Conservation (phyloP, 2,888 invertebrate species). For the Lydus trimaculatus region DNA sequence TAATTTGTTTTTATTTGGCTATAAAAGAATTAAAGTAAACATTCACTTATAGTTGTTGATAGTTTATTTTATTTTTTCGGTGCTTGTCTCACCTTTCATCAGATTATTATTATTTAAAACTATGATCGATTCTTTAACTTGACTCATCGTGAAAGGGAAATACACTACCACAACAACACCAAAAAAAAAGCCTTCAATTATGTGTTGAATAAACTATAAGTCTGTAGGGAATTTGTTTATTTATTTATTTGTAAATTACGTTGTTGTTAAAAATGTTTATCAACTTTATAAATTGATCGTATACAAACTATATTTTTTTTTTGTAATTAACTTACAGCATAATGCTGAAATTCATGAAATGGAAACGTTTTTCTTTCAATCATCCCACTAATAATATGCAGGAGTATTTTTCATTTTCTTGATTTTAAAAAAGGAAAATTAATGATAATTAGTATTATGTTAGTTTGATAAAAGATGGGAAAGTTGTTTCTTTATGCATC, state of each 20-base stretch:
- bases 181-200: neutral
- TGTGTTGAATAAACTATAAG: neutral
- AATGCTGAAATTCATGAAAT: too few species aligned
- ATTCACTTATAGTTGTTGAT: constrained; percentile 20
- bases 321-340: too few species aligned
- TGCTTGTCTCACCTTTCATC: neutral
- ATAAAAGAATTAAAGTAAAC: constrained; percentile 19
- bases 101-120: neutral
- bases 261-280: neutral
- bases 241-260: neutral
- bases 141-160: neutral
- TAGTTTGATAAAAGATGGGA: neutral
- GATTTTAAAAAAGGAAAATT: neutral
- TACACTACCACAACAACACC: too few species aligned
- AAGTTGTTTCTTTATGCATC: neutral
- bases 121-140: neutral
- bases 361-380: too few species aligned
- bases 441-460: neutral
- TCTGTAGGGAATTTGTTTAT: neutral
- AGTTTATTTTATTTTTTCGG: neutral
- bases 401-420: neutral
- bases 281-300: too few species aligned
- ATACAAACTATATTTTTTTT: too few species aligned
- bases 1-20: constrained; percentile 21
- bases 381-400: too few species aligned